A percentile compares a stretch with the other conserved stretches of the same genome.
phyloP scores from a whole-genome alignment of 2,797 vertebrate species.

The Danio jaintianensis region DNA sequence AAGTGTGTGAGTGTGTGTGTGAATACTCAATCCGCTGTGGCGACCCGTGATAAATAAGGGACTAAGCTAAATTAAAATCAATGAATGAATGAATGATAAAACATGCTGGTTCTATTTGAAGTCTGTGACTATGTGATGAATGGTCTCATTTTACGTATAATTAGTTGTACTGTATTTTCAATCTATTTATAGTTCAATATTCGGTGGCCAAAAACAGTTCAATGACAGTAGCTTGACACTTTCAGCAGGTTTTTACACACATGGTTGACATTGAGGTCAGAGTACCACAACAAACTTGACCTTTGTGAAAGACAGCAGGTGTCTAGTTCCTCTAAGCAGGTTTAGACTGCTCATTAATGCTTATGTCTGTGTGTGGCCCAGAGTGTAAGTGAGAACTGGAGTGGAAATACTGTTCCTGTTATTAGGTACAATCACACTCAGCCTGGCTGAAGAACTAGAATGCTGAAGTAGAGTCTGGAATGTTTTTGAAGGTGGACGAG shows the following conservation, averaged over 20 bases:
- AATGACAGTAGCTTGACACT: not conserved
- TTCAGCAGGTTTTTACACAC: conserved; percentile 8
- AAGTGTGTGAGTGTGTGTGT: no score
- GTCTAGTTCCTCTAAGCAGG: not conserved
- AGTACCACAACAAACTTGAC: conserved; percentile 4
- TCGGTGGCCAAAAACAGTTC: not conserved
- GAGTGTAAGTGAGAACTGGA: not conserved
- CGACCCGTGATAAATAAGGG: no score
- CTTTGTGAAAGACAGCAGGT: conserved; percentile 14
- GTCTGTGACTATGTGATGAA: no score
- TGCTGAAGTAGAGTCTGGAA: not conserved
- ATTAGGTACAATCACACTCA: not conserved
- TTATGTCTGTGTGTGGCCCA: not conserved
- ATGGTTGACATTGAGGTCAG: conserved; percentile 10
- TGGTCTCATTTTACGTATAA: not conserved
- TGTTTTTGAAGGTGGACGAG: not conserved
- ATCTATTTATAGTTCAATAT: not conserved
- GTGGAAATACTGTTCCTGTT: conserved; percentile 10
- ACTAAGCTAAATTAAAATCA: no score
- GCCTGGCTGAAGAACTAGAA: not conserved
- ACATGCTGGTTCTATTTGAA: no score
- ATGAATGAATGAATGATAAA: no score
- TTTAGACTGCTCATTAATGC: not conserved
- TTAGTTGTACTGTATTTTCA: no score
- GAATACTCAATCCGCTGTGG: no score